A percentile compares a stretch with the other conserved stretches of the same genome.
Evolutionary conservation across 1,140 invertebrate genomes (phyloP).

Genomic region (Dinoponera quadriceps): DNA sequence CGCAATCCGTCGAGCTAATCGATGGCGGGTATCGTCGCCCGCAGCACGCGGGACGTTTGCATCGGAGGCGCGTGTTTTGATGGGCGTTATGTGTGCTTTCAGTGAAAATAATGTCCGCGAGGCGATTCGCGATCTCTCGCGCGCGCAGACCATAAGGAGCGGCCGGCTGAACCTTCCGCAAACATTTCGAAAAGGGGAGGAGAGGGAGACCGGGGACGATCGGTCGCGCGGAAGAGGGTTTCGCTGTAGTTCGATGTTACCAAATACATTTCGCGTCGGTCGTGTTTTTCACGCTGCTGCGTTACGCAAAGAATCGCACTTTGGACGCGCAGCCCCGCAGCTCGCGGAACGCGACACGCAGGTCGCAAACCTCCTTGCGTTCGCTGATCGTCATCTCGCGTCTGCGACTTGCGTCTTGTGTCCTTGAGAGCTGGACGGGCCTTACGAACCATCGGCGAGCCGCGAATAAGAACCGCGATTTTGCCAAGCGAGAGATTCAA

Average conservation of each 20-base stretch:
- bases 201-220: background rate
- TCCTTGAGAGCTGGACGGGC: too few relatives aligned
- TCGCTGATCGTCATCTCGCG: too few relatives aligned
- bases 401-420: too few relatives aligned
- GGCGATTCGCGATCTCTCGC: slow-evolving; percentile 49
- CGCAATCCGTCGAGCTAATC: slow-evolving; percentile 53
- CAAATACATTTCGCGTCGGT: slow-evolving; percentile 47
- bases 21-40: slow-evolving; percentile 20
- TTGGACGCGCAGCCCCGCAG: too few relatives aligned
- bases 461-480: too few relatives aligned
- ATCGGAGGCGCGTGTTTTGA: slow-evolving; percentile 50
- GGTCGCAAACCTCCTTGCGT: too few relatives aligned
- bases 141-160: slow-evolving; percentile 32
- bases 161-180: slow-evolving; percentile 36
- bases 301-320: background rate
- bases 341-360: too few relatives aligned
- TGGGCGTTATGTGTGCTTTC: slow-evolving; percentile 48
- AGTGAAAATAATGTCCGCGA: slow-evolving; percentile 58
- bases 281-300: background rate
- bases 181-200: slow-evolving; percentile 49
- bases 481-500: too few relatives aligned
- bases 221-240: slow-evolving; percentile 48
- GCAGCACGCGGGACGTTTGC: slow-evolving; percentile 41
- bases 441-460: too few relatives aligned
- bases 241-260: slow-evolving; percentile 25